Conservation (phyloP, 92 coral and sea anemone species). For the Micromussa lordhowensis region DNA sequence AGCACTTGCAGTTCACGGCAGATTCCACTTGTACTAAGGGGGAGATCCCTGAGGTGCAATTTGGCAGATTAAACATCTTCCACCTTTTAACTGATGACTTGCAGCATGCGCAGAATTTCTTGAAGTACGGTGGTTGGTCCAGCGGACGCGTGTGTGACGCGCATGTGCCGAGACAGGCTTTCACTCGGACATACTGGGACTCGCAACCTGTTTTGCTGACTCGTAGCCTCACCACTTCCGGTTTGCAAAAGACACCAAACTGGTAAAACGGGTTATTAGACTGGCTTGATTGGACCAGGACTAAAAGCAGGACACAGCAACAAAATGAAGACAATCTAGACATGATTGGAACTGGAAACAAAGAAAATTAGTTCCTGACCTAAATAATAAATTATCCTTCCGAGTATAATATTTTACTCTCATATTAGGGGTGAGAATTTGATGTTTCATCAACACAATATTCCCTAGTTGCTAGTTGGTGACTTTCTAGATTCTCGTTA, state of each 20-base stretch:
- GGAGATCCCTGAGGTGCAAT: conserved; percentile 68
- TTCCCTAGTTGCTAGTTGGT: no score
- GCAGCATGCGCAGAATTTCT: conserved; percentile 68
- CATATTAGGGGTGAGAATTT: not conserved
- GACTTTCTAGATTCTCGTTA: no score
- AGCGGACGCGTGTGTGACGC: conserved; percentile 71
- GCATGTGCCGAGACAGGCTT: conserved; percentile 88
- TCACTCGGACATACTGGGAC: conserved; percentile 55
- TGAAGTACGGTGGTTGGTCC: conserved; percentile 65
- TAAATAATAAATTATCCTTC: not conserved
- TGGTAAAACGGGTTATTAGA: conserved; percentile 56
- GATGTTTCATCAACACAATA: not conserved
- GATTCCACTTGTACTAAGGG: conserved; percentile 64
- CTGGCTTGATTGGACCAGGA: conserved; percentile 28
- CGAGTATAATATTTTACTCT: not conserved
- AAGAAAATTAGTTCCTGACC: not conserved
- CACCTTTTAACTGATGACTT: conserved; percentile 57
- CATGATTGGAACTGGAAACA: conserved; percentile 13
- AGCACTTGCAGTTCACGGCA: conserved; percentile 63
- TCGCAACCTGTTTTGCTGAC: conserved; percentile 71
- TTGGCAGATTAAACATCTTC: conserved; percentile 53
- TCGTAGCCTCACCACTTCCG: conserved; percentile 41
- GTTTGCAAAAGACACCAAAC: conserved; percentile 78
- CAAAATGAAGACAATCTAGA: not conserved
- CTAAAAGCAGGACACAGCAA: not conserved